Evolutionary conservation across 2,888 invertebrate genomes (phyloP), one percentile per base, ranked within the genome.

Genomic region (Agelastica alni): DNA sequence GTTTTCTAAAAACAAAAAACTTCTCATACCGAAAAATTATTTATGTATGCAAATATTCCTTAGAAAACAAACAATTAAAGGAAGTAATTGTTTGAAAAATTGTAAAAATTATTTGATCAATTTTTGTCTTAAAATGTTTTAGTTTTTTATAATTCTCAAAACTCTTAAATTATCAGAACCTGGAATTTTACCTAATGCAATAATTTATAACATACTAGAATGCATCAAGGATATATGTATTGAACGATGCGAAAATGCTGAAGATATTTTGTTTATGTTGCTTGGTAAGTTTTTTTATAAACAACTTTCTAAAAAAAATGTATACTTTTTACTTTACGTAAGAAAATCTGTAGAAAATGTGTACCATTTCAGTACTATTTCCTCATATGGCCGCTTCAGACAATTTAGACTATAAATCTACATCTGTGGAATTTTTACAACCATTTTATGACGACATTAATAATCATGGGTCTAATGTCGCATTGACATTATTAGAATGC

Each of bases 401-500:
- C 2, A 52, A 52, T 30, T 51, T 46, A 2, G 51, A 56, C 12
- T 36, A 51, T 22, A 64, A 61, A 57, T 49, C 7, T n/a, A 32
- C 26, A 31, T 61, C 64, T 22, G 59, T 72, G 28, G 52, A 41
- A n/a, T 51, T 72, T 39, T 51, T 73, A 28, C 49, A 63, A 51
- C 66, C 68, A 2, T 74, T 75, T 65, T 74, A 67, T 58, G 36
- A 60, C 6, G 54, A 65, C 28, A 57, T 59, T 26, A 20, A 54
- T 7, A 61, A 61, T 52, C 79, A 76, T 60, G 79, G 80, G 5
- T 73, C 77, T 2, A 45, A 69, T 10, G 70, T 77, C 14, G 65
- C 74, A 14, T 57, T 75, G n/a, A 69, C 73, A 9, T 71, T 79
- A 39, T 61, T 80, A 2, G 66, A 76, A 16, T 79, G 79, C 45